Conservation (phyloP, 2,797 vertebrate genomes). For the Microchirus variegatus region DNA sequence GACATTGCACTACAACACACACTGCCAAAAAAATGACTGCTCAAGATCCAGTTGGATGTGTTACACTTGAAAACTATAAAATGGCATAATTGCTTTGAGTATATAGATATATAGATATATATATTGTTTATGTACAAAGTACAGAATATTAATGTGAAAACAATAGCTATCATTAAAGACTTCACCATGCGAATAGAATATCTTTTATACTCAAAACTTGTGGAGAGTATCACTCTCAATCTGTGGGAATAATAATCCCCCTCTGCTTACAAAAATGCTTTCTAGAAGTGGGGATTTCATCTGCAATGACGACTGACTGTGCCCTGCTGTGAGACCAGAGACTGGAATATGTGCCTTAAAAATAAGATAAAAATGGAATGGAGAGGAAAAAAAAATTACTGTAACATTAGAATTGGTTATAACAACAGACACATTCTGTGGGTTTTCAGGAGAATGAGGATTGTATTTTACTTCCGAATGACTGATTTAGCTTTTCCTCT, state of each 20-base stretch:
- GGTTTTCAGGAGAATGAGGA: conserved; percentile 67
- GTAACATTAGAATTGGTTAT: conserved; percentile 56
- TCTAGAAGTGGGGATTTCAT: conserved; percentile 54
- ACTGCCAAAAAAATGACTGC: conserved; percentile 59
- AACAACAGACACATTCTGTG: conserved; percentile 67
- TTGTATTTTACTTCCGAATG: conserved; percentile 56
- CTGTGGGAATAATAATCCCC: conserved; percentile 66
- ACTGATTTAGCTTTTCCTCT: conserved; percentile 58
- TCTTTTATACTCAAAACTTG: conserved; percentile 70
- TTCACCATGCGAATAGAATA: conserved; percentile 81
- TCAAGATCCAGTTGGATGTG: conserved; percentile 60
- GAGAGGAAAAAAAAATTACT: conserved; percentile 61
- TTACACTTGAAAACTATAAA: conserved; percentile 65
- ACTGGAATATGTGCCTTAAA: conserved; percentile 70
- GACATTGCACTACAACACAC: conserved; percentile 68
- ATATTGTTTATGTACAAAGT: conserved; percentile 82
- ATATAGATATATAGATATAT: conserved; percentile 82
- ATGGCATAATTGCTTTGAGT: conserved; percentile 80
- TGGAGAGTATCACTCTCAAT: conserved; percentile 60
- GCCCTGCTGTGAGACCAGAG: conserved; percentile 64
- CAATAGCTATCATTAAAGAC: conserved; percentile 79
- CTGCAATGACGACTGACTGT: conserved; percentile 55
- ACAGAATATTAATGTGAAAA: conserved; percentile 79
- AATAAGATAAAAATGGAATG: conserved; percentile 70
- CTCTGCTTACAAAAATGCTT: conserved; percentile 59